These are phyloP conservation scores for Pollenia griseotomentosa DNA, from an alignment of 2,888 invertebrate species.

Conservation along the genomic window DNA sequence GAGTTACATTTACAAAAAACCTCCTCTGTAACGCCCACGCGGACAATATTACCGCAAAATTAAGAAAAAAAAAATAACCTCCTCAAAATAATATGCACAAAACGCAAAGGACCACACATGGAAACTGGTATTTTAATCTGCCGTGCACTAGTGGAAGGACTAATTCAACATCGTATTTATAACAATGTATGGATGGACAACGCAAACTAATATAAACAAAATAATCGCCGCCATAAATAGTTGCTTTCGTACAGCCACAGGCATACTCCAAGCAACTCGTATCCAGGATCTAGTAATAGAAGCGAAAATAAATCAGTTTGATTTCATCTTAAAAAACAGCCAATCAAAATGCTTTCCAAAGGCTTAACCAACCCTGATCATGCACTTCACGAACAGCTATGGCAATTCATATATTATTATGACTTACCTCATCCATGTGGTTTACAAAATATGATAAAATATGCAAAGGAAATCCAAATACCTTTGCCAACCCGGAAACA, in stretches of 20 bases:
- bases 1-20: conserved; percentile 51
- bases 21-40: conserved; percentile 53
- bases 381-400: background rate
- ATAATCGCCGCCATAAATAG: conserved; percentile 18
- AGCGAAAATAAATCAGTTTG: conserved; percentile 41
- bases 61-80: conserved; percentile 24
- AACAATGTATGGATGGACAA: conserved; percentile 46
- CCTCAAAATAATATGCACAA: conserved; percentile 27
- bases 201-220: conserved; percentile 24
- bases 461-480: background rate
- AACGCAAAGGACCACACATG: conserved; percentile 34
- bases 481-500: no score
- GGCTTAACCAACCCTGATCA: background rate
- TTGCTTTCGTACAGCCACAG: conserved; percentile 32
- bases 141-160: background rate
- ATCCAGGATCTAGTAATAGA: conserved; percentile 15
- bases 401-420: background rate
- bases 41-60: background rate
- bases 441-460: background rate
- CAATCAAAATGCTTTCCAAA: background rate
- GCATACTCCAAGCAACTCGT: conserved; percentile 25
- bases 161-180: conserved; percentile 26
- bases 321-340: conserved; percentile 8
- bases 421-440: background rate
- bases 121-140: conserved; percentile 27